A percentile compares a stretch with the other conserved stretches of the same genome.
Conservation (phyloP, 2,113 vertebrate species). For the Xenopus laevis region DNA sequence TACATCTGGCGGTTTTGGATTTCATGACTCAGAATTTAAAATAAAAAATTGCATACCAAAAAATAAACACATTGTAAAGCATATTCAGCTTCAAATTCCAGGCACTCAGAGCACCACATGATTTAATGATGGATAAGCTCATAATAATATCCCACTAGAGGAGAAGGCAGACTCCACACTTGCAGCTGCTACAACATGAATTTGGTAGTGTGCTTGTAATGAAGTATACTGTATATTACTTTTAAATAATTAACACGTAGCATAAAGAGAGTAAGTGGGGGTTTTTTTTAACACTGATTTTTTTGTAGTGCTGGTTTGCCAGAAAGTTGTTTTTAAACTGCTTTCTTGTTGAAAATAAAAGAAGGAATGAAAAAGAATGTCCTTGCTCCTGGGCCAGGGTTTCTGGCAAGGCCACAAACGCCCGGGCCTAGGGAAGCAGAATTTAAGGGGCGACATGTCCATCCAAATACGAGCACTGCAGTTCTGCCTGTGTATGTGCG, state of each 20-base stretch:
- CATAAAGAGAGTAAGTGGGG: constrained; percentile 49
- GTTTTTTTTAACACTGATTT: background rate
- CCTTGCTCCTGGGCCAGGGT: no score
- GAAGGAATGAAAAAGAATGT: no score
- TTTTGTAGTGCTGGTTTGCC: no score
- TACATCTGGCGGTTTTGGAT: constrained; percentile 62
- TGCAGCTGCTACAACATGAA: constrained; percentile 72
- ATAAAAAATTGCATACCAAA: constrained; percentile 69
- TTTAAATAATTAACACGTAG: constrained; percentile 72
- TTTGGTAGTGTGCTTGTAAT: constrained; percentile 63
- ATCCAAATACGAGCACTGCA: no score
- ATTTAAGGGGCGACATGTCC: no score
- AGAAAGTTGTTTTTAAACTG: no score
- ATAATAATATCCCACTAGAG: constrained; percentile 61
- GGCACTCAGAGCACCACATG: constrained; percentile 59
- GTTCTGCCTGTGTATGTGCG: no score
- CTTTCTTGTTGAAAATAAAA: no score
- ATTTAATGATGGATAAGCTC: constrained; percentile 65
- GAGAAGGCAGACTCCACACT: constrained; percentile 57
- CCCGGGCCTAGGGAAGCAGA: no score
- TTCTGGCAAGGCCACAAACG: no score
- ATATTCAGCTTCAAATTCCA: constrained; percentile 65
- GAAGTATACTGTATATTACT: constrained; percentile 58
- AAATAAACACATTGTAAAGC: constrained; percentile 76
- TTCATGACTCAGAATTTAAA: constrained; percentile 66